Evolutionary conservation across 2,888 invertebrate genomes (phyloP).

Genomic region (Diabrotica balteata): DNA sequence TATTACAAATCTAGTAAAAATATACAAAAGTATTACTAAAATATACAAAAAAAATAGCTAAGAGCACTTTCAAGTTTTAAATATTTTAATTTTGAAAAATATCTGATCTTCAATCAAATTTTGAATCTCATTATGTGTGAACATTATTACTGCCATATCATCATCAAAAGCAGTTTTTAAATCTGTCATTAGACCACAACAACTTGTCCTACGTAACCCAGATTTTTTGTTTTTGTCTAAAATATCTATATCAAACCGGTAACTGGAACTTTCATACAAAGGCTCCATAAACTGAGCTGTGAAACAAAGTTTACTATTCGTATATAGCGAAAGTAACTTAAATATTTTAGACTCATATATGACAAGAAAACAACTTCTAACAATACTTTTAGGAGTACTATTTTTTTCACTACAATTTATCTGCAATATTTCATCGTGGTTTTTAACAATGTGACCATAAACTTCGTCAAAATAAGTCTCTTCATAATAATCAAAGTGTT

Average conservation of each 20-base stretch:
- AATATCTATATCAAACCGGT: constrained; percentile 52
- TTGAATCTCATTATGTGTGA: constrained; percentile 23
- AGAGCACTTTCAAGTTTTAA: constrained; percentile 8
- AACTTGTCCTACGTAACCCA: constrained; percentile 40
- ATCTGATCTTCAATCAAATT: constrained; percentile 30
- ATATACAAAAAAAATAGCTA: neutral
- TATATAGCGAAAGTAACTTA: constrained; percentile 46
- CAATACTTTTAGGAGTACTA: constrained; percentile 4
- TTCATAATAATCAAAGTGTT: constrained; percentile 37
- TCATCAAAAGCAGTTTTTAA: constrained; percentile 30
- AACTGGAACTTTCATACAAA: constrained; percentile 43
- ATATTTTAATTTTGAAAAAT: constrained; percentile 28
- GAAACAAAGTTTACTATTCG: constrained; percentile 43
- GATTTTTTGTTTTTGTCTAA: constrained; percentile 42
- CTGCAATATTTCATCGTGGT: constrained; percentile 49
- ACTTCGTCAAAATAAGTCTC: constrained; percentile 31
- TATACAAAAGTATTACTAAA: too few relatives aligned
- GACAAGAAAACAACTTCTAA: constrained; percentile 47
- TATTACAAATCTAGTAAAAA: too few relatives aligned
- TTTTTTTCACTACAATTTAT: constrained; percentile 35
- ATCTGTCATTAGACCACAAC: constrained; percentile 36
- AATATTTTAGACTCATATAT: constrained; percentile 45
- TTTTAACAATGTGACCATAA: constrained; percentile 65
- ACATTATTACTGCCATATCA: constrained; percentile 4
- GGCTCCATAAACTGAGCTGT: constrained; percentile 50